Evolutionary conservation across 2,888 invertebrate species (phyloP), one percentile per base, ranked within the genome.

Genomic region (Pseudococcus jackbeardsleyi): DNA sequence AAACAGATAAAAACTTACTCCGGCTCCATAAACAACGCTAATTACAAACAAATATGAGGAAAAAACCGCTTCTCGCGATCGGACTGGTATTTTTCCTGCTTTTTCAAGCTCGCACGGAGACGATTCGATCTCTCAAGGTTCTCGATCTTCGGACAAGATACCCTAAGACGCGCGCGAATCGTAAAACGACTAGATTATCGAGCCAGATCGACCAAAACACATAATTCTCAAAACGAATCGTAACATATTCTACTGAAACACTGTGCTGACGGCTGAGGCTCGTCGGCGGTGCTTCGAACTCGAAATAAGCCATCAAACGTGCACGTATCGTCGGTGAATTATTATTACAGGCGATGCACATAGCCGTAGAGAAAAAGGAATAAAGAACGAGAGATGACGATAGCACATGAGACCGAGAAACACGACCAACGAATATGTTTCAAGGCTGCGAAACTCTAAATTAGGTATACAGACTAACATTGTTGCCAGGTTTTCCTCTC

Each of bases 1-100:
- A 72, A 22, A 33, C 68, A 72, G 68, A 72, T 72, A 72, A 72
- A 22, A 72, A 72, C 68, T 72, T 72, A 72, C 68, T 72, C 68
- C 68, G 9, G 0, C 17, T 17, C 11, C 54, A 17, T 19, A 59
- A 50, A n/a, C 59, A 19, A 19, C 59, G 59, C 19, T 59, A 59
- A 59, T 59, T 59, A 59, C 59, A 19, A 59, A n/a, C 59, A 59
- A 17, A 3, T 4, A 19, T 6, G n/a, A 19, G 19, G 19, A n/a
- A 59, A 19, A 19, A 59, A 59, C 59, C 19, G 15, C 54, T 54
- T 54, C 54, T 8, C 54, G 54, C 50, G 50, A 50, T 50, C 7
- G 46, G 9, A 17, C 17, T 19, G n/a, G 11, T 19, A 59, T 19
- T 59, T 59, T 59, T 59, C 59, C 59, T 59, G 59, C 7, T 59